Conservation (phyloP, 1,140 invertebrate genomes). For the Micrasema minimum region DNA sequence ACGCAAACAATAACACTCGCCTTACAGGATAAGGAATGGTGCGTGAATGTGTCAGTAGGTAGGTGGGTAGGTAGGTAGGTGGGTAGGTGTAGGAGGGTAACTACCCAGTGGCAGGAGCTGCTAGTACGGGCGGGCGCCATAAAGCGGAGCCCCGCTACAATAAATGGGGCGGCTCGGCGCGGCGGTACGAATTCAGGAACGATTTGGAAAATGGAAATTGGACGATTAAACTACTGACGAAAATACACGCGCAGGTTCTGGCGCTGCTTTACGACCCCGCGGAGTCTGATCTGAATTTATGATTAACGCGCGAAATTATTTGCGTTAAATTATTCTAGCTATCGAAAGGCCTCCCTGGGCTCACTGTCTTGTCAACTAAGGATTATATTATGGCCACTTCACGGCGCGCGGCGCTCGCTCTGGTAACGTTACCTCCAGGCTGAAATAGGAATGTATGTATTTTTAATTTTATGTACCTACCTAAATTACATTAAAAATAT, state of each 20-base stretch:
- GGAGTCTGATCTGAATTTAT: slow-evolving; percentile 40
- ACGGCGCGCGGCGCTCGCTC: background rate
- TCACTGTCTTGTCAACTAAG: slow-evolving; percentile 4
- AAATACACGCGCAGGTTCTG: slow-evolving; percentile 35
- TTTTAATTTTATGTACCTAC: too few species aligned
- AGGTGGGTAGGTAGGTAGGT: background rate
- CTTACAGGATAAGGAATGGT: slow-evolving; percentile 7
- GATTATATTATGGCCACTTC: background rate
- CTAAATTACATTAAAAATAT: too few species aligned
- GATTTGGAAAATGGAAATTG: slow-evolving; percentile 54
- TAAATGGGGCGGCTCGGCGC: slow-evolving; percentile 26
- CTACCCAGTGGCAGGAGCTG: slow-evolving; percentile 4
- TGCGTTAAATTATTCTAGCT: slow-evolving; percentile 35
- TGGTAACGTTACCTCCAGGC: background rate
- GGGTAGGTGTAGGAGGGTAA: background rate
- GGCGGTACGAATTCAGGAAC: slow-evolving; percentile 47
- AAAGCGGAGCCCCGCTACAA: slow-evolving; percentile 49
- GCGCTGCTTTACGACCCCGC: slow-evolving; percentile 22
- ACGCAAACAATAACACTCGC: slow-evolving; percentile 16
- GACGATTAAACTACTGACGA: slow-evolving; percentile 49
- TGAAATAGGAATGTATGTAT: too few species aligned
- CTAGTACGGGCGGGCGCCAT: slow-evolving; percentile 48
- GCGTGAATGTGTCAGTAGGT: slow-evolving; percentile 10
- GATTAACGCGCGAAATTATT: slow-evolving; percentile 43
- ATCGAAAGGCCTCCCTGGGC: slow-evolving; percentile 7